Conservation (phyloP, 2,888 invertebrate genomes). For the Chrysodeixis includens region DNA sequence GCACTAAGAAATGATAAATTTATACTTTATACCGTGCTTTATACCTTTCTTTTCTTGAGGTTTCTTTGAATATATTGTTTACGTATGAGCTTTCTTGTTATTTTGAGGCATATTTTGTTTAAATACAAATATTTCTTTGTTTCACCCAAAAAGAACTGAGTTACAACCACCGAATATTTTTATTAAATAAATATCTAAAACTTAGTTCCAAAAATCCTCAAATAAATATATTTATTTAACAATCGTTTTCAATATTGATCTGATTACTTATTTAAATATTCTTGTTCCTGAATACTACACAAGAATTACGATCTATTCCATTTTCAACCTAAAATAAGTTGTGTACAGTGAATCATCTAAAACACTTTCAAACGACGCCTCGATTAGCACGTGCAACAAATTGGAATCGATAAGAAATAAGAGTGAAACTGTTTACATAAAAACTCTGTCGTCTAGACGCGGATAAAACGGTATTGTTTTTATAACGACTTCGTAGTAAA, state of each 20-base stretch:
- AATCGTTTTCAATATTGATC: not conserved
- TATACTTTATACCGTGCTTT: not conserved
- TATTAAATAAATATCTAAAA: too few species aligned
- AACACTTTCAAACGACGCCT: constrained; percentile 21
- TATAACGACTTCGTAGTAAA: constrained; percentile 18
- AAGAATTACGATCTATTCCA: too few species aligned
- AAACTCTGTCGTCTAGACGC: constrained; percentile 29
- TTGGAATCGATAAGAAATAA: constrained; percentile 25
- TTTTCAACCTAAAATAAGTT: not conserved
- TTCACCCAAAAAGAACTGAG: too few species aligned
- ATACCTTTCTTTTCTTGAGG: not conserved
- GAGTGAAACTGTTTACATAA: constrained; percentile 40
- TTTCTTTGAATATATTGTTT: not conserved
- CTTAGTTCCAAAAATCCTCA: too few species aligned
- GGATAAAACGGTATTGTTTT: constrained; percentile 17
- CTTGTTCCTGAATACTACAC: too few species aligned
- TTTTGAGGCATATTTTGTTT: not conserved
- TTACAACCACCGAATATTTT: too few species aligned
- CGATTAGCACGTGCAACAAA: constrained; percentile 25
- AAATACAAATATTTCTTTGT: too few species aligned
- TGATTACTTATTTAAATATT: too few species aligned
- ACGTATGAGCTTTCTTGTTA: too few species aligned
- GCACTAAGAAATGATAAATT: not conserved
- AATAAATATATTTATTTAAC: too few species aligned
- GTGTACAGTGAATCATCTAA: constrained; percentile 7